phyloP scores from a whole-genome alignment of 2,113 vertebrate genomes.

The Oostethus manadensis region DNA sequence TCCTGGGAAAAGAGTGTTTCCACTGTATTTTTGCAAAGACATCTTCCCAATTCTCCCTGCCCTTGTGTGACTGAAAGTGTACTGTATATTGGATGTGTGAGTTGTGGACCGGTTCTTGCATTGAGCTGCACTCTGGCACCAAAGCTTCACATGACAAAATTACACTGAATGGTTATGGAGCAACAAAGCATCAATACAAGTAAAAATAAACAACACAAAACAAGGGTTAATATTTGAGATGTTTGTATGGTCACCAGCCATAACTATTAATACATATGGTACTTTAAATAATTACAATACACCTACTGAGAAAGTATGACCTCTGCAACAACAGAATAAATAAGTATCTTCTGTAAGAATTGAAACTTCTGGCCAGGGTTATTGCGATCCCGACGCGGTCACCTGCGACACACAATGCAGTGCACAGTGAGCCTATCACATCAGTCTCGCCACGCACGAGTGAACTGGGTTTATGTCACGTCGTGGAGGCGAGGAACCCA shows the following conservation, averaged over 20 bases:
- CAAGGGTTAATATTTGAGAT: conserved; percentile 74
- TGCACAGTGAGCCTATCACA: too few relatives aligned
- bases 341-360: conserved; percentile 77
- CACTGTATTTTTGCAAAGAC: too few relatives aligned
- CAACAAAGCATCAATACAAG: conserved; percentile 15
- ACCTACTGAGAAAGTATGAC: conserved; percentile 78
- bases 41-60: neutral
- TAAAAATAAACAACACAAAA: conserved; percentile 17
- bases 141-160: conserved; percentile 21
- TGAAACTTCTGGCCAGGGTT: conserved; percentile 62
- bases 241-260: conserved; percentile 97
- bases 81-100: neutral
- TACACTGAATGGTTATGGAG: conserved; percentile 49
- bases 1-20: too few relatives aligned
- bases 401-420: neutral
- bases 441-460: too few relatives aligned
- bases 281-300: conserved; percentile 89
- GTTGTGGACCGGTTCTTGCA: conserved; percentile 3
- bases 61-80: neutral
- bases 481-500: conserved; percentile 23
- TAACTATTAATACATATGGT: conserved; percentile 88
- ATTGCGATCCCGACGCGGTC: conserved; percentile 19
- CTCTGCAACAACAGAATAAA: conserved; percentile 86
- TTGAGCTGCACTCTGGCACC: neutral
- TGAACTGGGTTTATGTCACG: neutral